Conservation (phyloP, 2,113 vertebrate species). For the Lathamus discolor region DNA sequence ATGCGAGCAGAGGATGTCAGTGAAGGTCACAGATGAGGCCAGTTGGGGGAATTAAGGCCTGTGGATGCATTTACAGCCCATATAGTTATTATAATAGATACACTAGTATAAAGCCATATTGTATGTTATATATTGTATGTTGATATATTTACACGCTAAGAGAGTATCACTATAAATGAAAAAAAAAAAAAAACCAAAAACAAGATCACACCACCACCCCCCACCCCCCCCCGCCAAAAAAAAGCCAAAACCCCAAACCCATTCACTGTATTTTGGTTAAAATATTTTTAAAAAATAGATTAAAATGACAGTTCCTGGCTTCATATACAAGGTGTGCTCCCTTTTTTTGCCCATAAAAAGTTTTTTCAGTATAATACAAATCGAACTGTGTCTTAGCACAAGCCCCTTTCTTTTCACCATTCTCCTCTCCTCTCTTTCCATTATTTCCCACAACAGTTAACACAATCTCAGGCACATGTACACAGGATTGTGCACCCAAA, state of each 20-base stretch:
- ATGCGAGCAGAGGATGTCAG: not conserved
- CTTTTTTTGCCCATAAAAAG: fast-evolving
- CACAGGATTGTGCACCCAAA: not conserved
- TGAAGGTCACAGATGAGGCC: not conserved
- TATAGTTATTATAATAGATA: not conserved
- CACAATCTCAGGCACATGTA: not conserved
- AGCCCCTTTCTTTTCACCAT: fast-evolving
- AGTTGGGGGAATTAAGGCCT: not conserved
- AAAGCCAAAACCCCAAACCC: not conserved
- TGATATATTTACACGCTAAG: not conserved
- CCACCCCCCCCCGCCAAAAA: not conserved
- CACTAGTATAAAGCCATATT: not conserved
- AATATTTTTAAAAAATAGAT: not conserved
- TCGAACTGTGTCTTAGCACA: not conserved
- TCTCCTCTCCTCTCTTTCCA: not conserved
- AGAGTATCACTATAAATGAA: not conserved
- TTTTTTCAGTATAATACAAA: not conserved
- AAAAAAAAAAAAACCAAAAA: not conserved
- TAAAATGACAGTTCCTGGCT: not conserved
- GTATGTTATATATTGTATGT: not conserved
- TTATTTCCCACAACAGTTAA: not conserved
- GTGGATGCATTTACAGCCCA: not conserved
- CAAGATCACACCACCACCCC: too few relatives aligned
- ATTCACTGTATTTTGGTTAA: not conserved
- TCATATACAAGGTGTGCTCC: not conserved